A percentile compares a stretch with the other conserved stretches of the same genome.
phyloP scores from a whole-genome alignment of 1,140 invertebrate genomes.

The Neuroterus valhalla region DNA sequence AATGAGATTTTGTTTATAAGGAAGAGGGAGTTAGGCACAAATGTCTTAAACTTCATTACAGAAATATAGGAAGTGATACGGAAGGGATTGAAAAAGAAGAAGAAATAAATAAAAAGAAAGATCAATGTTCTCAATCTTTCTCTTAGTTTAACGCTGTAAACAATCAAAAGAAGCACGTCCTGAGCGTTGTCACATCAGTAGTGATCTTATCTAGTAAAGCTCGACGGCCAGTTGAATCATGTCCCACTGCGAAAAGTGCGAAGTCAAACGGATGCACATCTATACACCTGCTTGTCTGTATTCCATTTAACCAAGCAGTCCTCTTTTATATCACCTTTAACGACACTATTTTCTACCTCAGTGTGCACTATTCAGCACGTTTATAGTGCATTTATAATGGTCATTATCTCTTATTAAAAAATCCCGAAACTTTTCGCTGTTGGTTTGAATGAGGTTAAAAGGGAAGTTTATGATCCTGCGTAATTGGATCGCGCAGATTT shows the following conservation, averaged over 20 bases:
- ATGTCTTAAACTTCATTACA: too few relatives aligned
- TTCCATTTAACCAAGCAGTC: constrained; percentile 2
- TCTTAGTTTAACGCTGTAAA: background rate
- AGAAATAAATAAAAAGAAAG: background rate
- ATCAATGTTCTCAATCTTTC: background rate
- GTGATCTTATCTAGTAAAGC: background rate
- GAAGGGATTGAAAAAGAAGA: background rate
- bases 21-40: too few relatives aligned
- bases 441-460: background rate
- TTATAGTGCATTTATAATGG: background rate
- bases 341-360: constrained; percentile 21
- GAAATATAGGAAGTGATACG: too few relatives aligned
- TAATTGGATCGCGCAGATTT: constrained; percentile 17
- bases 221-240: constrained; percentile 1
- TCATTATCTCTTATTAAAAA: constrained; percentile 24
- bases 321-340: constrained; percentile 14
- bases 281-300: background rate
- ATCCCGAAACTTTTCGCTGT: background rate
- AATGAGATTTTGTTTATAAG: too few relatives aligned
- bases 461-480: background rate
- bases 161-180: constrained; percentile 13
- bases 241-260: background rate
- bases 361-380: background rate
- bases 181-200: background rate
- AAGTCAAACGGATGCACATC: background rate